Base-by-base conservation (phyloP, 2,888 invertebrate species). In the Autographa gamma region DNA sequence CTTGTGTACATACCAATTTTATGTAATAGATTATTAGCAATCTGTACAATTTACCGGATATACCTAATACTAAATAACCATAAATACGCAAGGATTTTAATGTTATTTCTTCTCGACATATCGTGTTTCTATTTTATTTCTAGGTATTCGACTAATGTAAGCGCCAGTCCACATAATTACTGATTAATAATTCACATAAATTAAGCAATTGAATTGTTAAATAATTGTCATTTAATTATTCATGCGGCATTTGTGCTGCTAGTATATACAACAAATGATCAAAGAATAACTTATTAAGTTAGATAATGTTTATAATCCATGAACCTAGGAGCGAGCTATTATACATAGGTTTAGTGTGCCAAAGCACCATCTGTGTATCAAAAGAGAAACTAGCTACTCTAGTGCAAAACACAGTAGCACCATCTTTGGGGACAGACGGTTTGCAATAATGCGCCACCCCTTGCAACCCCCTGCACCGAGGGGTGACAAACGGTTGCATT, bases 331-430 rank as follows among this genome's bases (percentile, higher is more conserved):
- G 52, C 0, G 13, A 14, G 56, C 3, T 16, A 8, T 9, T 19
- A 61, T 58, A 31, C 11, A 18, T 16, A n/a, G 13, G 16, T 52
- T 9, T 71, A 67, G 59, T 54, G 16, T 69, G n/a, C 1, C 31
- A 77, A 70, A 89, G 83, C 93, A 86, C 93, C 95, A 93, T 92
- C 95, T 95, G 87, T 87, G 82, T 86, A 86, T 85, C 91, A 92
- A 93, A 93, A 93, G 86, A 76, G 62, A 91, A 93, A 95, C 95
- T 95, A 90, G 85, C 84, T 90, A 77, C 88, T 88, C 85, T 84
- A 87, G 88, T 88, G 89, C 89, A 88, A 91, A 92, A 92, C 91
- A 91, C 94, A 92, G 95, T 93, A 93, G 93, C 95, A 91, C 94
- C 95, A 94, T 94, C 94, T 94, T 89, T 90, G 86, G 90, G 90